Conservation (phyloP, 2,888 invertebrate genomes). For the Omphaloscelis lunosa region DNA sequence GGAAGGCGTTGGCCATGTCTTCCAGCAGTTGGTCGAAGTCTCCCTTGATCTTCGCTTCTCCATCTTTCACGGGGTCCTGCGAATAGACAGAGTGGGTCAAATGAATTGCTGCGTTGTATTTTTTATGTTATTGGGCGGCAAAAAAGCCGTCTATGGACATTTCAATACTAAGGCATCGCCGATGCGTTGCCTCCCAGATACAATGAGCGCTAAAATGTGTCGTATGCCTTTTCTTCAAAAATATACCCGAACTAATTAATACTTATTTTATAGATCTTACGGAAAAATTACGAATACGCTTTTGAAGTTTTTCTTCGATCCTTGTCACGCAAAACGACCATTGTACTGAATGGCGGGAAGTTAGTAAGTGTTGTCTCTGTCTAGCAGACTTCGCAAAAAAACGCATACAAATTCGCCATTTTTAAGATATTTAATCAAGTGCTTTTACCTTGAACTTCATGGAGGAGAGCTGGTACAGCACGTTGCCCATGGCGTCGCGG, state of each 20-base stretch:
- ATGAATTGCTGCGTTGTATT: not conserved
- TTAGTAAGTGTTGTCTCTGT: not conserved
- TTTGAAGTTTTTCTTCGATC: no score
- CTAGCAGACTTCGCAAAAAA: not conserved
- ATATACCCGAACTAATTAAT: no score
- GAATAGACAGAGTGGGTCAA: not conserved
- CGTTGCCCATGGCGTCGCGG: constrained; percentile 98
- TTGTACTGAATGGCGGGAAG: not conserved
- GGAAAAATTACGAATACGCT: no score
- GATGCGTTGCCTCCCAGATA: not conserved
- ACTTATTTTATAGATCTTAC: no score
- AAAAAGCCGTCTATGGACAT: not conserved
- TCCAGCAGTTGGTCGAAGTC: constrained; percentile 99
- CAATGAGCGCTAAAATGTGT: not conserved
- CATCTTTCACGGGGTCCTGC: constrained; percentile 99
- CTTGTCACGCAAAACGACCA: not conserved
- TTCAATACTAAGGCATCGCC: not conserved
- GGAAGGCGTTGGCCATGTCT: constrained; percentile 99
- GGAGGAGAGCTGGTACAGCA: constrained; percentile 98
- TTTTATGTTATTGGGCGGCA: not conserved
- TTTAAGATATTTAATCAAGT: no score
- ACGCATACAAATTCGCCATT: no score
- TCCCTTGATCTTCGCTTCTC: constrained; percentile 98
- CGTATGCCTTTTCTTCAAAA: no score
- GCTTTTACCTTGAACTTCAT: constrained; percentile 90